These are phyloP conservation scores for Microtus montanus DNA, from an alignment of 2,113 vertebrate species.

Conservation along the genomic window DNA sequence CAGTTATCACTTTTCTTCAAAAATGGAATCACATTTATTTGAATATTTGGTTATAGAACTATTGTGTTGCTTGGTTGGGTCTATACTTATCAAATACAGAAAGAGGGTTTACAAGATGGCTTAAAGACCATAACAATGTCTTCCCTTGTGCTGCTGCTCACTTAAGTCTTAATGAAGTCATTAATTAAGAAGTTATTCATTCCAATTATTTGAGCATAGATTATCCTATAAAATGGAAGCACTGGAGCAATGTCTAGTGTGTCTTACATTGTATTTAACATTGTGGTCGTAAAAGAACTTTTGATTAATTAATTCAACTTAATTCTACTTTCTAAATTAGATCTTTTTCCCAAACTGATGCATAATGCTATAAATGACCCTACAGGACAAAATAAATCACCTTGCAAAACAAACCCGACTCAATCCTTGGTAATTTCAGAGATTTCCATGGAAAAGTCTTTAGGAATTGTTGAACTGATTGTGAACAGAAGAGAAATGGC, in stretches of 20 bases:
- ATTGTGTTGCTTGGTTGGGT: background rate
- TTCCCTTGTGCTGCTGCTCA: constrained; percentile 22
- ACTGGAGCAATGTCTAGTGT: constrained; percentile 7
- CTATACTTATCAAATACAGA: background rate
- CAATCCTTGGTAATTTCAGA: background rate
- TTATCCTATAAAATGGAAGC: background rate
- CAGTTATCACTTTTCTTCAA: background rate
- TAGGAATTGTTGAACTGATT: background rate
- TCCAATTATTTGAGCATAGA: background rate
- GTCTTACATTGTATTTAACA: background rate
- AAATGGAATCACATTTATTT: background rate
- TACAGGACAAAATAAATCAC: background rate
- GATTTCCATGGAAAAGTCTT: background rate
- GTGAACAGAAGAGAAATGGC: background rate
- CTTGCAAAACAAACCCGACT: background rate
- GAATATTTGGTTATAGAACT: background rate
- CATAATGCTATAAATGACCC: constrained; percentile 11
- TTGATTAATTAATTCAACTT: background rate
- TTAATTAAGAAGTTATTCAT: constrained; percentile 63
- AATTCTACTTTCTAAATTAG: constrained; percentile 9
- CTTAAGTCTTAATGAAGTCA: constrained; percentile 50
- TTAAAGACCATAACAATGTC: background rate
- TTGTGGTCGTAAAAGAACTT: background rate
- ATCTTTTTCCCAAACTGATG: background rate
- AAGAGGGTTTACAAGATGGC: background rate